Evolutionary conservation across 2,113 vertebrate species (phyloP).

Genomic region (Gymnocephalus cernua): DNA sequence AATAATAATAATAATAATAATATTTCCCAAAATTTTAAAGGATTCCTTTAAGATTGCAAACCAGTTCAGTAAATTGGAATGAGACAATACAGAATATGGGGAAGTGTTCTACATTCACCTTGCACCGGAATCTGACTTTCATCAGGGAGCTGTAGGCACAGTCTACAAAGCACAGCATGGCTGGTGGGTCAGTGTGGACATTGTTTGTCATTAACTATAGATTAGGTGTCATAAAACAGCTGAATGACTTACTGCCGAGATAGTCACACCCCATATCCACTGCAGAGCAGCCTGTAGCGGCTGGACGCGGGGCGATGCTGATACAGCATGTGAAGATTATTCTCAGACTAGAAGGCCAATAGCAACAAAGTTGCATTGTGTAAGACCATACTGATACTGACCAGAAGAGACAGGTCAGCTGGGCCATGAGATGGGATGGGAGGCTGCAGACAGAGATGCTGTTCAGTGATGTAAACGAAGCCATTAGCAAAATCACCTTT

Average conservation of each 20-base stretch:
- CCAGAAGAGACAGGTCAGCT: constrained; percentile 22
- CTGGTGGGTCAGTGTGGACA: constrained; percentile 7
- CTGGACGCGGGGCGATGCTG: constrained; percentile 2
- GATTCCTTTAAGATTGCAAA: neutral
- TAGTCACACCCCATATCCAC: constrained; percentile 19
- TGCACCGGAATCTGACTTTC: neutral
- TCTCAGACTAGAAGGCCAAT: constrained; percentile 7
- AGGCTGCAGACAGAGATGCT: constrained; percentile 31
- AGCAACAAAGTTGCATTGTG: constrained; percentile 3
- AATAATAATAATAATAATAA: no score
- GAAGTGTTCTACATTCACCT: neutral
- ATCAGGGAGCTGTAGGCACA: neutral
- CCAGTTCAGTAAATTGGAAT: neutral
- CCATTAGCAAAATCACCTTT: constrained; percentile 38
- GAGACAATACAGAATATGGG: neutral
- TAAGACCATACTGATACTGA: constrained; percentile 30
- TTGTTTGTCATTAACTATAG: constrained; percentile 11
- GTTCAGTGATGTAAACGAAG: constrained; percentile 45
- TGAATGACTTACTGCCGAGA: neutral
- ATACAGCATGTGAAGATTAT: constrained; percentile 21
- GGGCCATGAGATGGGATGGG: constrained; percentile 29
- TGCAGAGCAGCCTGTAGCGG: neutral
- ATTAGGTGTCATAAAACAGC: neutral
- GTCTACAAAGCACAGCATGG: neutral
- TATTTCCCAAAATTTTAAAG: neutral